Evolutionary conservation across 2,797 vertebrate genomes (phyloP), one percentile per base, ranked within the genome.

Genomic region (Neostethus bicornis): DNA sequence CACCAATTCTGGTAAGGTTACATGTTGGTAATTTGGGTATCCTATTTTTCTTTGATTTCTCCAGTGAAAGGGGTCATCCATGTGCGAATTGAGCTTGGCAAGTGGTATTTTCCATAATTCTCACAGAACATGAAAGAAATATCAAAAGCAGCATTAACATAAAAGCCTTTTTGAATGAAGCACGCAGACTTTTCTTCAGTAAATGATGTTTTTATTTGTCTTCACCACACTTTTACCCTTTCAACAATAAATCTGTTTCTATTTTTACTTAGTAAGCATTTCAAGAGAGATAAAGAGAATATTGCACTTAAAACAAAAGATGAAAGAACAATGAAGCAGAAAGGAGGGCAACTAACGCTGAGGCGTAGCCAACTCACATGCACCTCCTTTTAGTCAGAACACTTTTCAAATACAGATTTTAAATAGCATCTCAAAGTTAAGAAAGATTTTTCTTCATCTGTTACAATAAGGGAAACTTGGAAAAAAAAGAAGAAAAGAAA

Each of bases 271-370:
- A 69, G 66, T 77, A 86, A 75, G 70, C 74, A 26, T 82, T 87
- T 80, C 82, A 87, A 81, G 82, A 77, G 69, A 88, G 82, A 88
- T 82, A 84, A 89, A 91, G 87, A 90, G 79, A 86, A 87, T 93
- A 91, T 91, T 92, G 90, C 92, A 92, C 91, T 87, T 83, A 80
- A 92, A 92, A 86, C 69, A 86, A 85, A 69, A 82, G 76, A 80
- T 82, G 72, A 86, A 83, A 79, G 64, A 62, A 84, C 57, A 81
- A 79, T 78, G 76, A 76, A 85, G 83, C 65, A 71, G 47, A 45
- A 70, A 80, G 61, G 57, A 72, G 70, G 66, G 26, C 24, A 59
- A 82, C 58, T 53, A 3, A 82, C 66, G 85, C 89, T 83, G 39
- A 85, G 71, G 88, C 91, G 88, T 61, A 58, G 83, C 69, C 70